Evolutionary conservation across 2,888 invertebrate species (phyloP).

Genomic region (Caenorhabditis doughertyi): DNA sequence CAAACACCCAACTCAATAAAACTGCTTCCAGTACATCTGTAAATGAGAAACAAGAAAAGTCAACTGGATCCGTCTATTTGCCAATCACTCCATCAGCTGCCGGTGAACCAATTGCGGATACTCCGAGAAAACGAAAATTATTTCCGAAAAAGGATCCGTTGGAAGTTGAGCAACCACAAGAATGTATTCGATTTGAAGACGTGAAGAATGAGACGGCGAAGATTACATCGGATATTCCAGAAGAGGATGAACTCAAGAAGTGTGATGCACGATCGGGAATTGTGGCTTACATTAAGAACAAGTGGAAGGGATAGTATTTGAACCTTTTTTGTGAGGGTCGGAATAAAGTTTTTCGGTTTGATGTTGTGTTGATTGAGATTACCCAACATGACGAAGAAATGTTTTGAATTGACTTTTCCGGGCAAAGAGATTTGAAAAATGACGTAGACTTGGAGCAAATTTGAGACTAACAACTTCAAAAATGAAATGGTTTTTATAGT

Average conservation of each 20-base stretch:
- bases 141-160: background rate
- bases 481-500: too few relatives aligned
- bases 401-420: too few relatives aligned
- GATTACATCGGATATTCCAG: constrained; percentile 26
- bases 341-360: too few relatives aligned
- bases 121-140: constrained; percentile 12
- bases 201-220: background rate
- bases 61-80: background rate
- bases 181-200: background rate
- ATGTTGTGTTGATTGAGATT: too few relatives aligned
- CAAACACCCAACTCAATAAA: background rate
- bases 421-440: too few relatives aligned
- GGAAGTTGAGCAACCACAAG: too few relatives aligned
- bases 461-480: too few relatives aligned
- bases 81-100: background rate
- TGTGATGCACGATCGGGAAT: constrained; percentile 19
- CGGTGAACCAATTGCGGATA: background rate
- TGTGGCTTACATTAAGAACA: constrained; percentile 19
- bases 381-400: too few relatives aligned
- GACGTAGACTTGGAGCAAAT: too few relatives aligned
- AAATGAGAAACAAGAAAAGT: background rate
- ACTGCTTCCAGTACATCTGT: background rate
- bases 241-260: constrained; percentile 14
- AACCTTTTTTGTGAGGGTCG: too few relatives aligned
- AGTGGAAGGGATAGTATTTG: background rate